Conservation (phyloP, 2,113 vertebrate species). For the Phyllostomus hastatus region DNA sequence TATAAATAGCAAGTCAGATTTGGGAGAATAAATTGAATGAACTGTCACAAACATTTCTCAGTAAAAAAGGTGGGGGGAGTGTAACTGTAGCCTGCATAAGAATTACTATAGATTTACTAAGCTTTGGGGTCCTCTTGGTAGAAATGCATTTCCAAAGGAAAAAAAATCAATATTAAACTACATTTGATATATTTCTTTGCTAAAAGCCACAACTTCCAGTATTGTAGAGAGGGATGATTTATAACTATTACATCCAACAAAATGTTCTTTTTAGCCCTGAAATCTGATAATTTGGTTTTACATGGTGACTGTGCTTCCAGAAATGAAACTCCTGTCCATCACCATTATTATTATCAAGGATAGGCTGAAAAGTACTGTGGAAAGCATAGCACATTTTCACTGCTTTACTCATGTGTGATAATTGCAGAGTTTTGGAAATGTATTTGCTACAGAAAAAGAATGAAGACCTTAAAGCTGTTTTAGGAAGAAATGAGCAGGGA, state of each 20-base stretch:
- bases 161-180: constrained; percentile 62
- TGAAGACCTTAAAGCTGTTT: constrained; percentile 38
- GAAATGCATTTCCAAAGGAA: constrained; percentile 40
- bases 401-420: constrained; percentile 37
- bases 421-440: constrained; percentile 47
- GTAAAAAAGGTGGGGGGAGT: constrained; percentile 28
- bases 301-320: constrained; percentile 51
- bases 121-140: neutral
- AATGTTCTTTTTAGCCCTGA: constrained; percentile 64
- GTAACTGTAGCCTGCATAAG: neutral
- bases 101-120: constrained; percentile 27
- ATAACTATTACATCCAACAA: constrained; percentile 63
- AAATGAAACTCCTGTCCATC: constrained; percentile 67
- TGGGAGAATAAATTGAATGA: constrained; percentile 50
- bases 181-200: constrained; percentile 67
- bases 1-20: constrained; percentile 9
- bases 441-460: constrained; percentile 41
- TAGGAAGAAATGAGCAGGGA: neutral
- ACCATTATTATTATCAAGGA: constrained; percentile 66
- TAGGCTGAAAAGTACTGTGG: neutral
- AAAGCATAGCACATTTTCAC: constrained; percentile 24
- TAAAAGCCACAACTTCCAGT: constrained; percentile 63
- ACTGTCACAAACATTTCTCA: constrained; percentile 39
- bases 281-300: constrained; percentile 75
- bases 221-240: constrained; percentile 59